These are phyloP conservation scores for Tetranychus piercei DNA, from an alignment of 2,888 invertebrate species.

Conservation along the genomic window DNA sequence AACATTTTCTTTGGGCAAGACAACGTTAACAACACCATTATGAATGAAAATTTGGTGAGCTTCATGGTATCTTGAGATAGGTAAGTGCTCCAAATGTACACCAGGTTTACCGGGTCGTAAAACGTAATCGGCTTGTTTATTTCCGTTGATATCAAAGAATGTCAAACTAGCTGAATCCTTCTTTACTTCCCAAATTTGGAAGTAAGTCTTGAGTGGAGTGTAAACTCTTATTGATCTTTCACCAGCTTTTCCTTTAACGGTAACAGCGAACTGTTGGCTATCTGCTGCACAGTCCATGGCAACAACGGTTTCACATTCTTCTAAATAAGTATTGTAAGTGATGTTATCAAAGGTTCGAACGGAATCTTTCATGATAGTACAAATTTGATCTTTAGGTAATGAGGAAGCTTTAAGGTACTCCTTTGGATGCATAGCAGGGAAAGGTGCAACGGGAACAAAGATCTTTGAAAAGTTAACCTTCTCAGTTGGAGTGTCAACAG, in stretches of 20 bases:
- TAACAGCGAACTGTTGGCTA: conserved; percentile 16
- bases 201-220: too few relatives aligned
- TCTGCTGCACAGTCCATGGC: conserved; percentile 20
- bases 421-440: background rate
- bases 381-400: background rate
- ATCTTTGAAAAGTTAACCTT: background rate
- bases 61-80: too few relatives aligned
- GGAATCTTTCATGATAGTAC: conserved; percentile 16
- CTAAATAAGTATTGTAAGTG: conserved; percentile 5
- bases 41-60: background rate
- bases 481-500: background rate
- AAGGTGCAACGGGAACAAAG: background rate
- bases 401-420: background rate
- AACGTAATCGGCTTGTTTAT: background rate
- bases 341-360: conserved; percentile 22
- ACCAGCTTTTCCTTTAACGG: background rate
- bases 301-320: conserved; percentile 16
- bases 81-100: background rate
- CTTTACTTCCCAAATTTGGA: too few relatives aligned
- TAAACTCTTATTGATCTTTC: too few relatives aligned
- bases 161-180: too few relatives aligned
- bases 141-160: too few relatives aligned
- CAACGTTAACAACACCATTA: conserved; percentile 7
- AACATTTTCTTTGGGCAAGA: conserved; percentile 8
- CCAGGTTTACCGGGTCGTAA: conserved; percentile 14